Conservation (phyloP, 2,888 invertebrate species). For the Drosophila tanythrix region DNA sequence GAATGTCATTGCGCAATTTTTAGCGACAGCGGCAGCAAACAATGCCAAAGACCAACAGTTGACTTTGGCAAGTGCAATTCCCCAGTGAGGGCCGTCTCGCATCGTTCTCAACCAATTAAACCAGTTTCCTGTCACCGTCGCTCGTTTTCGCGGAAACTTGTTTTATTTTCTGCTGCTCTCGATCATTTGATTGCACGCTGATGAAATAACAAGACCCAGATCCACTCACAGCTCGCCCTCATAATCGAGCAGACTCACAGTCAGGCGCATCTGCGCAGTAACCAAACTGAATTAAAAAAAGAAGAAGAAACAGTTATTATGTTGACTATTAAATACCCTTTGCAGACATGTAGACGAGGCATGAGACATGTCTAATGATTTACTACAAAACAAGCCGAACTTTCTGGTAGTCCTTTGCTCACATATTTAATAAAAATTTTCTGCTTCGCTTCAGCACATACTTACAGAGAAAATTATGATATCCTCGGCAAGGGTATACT, state of each 20-base stretch:
- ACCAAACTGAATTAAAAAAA: background rate
- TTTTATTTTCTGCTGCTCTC: slow-evolving; percentile 28
- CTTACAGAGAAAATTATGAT: background rate
- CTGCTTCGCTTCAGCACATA: background rate
- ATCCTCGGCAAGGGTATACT: background rate
- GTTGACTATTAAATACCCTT: slow-evolving; percentile 2
- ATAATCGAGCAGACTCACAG: slow-evolving; percentile 37
- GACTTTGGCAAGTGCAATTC: slow-evolving; percentile 54
- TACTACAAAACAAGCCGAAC: background rate
- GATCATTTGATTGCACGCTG: slow-evolving; percentile 62
- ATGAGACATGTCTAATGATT: background rate
- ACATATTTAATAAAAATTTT: no score
- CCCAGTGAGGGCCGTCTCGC: slow-evolving; percentile 5
- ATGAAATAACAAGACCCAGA: slow-evolving; percentile 62
- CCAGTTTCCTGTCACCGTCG: slow-evolving; percentile 67
- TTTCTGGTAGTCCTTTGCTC: background rate
- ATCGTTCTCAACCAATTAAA: slow-evolving; percentile 70
- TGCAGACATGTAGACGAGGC: background rate
- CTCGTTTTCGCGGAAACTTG: slow-evolving; percentile 54
- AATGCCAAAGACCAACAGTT: slow-evolving; percentile 22
- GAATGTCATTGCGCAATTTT: slow-evolving; percentile 24
- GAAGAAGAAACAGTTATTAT: background rate
- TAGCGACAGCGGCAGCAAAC: slow-evolving; percentile 22
- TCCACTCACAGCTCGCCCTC: slow-evolving; percentile 38
- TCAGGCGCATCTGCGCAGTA: slow-evolving; percentile 45